A percentile compares a stretch with the other conserved stretches of the same genome.
phyloP scores from a whole-genome alignment of 2,797 vertebrate genomes.

The Sus cebifrons region DNA sequence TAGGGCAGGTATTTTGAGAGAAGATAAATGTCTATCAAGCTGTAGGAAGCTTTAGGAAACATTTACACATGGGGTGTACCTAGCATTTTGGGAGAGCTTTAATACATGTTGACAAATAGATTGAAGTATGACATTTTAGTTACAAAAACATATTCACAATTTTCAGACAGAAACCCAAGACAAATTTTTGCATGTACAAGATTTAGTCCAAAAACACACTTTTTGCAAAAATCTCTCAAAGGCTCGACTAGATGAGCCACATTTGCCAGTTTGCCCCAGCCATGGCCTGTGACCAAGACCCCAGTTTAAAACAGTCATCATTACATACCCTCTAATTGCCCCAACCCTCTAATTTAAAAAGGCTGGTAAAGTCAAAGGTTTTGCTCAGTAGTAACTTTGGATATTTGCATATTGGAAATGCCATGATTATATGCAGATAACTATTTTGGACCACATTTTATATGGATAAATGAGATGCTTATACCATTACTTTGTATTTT shows the following conservation, averaged over 20 bases:
- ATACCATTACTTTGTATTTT: constrained; percentile 17
- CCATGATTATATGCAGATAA: not conserved
- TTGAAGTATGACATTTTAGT: not conserved
- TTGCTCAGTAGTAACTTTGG: not conserved
- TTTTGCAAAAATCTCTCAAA: constrained; percentile 13
- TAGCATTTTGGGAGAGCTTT: not conserved
- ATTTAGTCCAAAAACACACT: constrained; percentile 10
- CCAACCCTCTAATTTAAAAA: not conserved
- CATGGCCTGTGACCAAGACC: not conserved
- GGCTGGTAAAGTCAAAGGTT: not conserved
- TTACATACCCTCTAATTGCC: not conserved
- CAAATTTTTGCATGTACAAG: not conserved
- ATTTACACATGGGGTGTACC: not conserved
- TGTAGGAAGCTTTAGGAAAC: not conserved
- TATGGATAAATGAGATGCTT: not conserved
- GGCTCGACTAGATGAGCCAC: not conserved
- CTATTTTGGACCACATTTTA: not conserved
- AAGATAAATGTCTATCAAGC: not conserved
- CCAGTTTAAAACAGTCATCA: not conserved
- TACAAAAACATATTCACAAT: not conserved
- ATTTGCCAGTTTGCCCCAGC: not conserved
- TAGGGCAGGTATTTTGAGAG: not conserved
- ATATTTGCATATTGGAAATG: not conserved
- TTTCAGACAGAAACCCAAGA: not conserved
- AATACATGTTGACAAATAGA: not conserved